Percentiles rank a stretch among this genome's conserved stretches.
Evolutionary conservation across 1,140 invertebrate species (phyloP).

Genomic region (Solenopsis fugax): DNA sequence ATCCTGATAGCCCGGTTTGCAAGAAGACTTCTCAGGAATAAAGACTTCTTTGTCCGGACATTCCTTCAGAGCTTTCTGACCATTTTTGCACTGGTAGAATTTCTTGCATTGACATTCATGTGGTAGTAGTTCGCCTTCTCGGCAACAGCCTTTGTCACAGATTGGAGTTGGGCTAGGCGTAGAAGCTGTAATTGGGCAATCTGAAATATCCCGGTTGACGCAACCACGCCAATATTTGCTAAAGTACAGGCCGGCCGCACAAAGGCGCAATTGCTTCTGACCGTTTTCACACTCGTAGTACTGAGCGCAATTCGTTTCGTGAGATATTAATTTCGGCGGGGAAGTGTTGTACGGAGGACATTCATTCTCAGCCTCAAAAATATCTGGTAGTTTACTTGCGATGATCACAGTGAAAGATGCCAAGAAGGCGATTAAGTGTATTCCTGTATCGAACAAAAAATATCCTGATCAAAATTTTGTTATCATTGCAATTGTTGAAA

Average conservation of each 20-base stretch:
- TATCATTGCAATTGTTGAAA: slow-evolving; percentile 8
- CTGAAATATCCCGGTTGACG: neutral
- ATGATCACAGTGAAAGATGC: neutral
- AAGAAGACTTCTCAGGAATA: neutral
- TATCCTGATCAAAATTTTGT: neutral
- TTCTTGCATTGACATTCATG: neutral
- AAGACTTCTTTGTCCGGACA: neutral
- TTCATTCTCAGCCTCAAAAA: neutral
- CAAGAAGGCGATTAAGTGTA: slow-evolving; percentile 40
- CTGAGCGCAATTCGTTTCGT: neutral
- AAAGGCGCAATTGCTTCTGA: neutral
- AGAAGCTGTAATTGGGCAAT: too few species aligned
- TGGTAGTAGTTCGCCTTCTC: too few species aligned
- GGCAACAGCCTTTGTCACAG: too few species aligned
- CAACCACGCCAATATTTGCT: neutral
- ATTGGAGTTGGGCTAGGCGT: too few species aligned
- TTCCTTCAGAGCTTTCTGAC: neutral
- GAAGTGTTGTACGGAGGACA: neutral
- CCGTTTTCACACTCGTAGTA: neutral
- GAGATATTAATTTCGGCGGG: neutral
- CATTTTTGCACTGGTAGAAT: neutral
- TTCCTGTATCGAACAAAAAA: slow-evolving; percentile 23
- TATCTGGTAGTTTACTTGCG: neutral
- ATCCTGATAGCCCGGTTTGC: neutral
- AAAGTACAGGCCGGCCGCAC: neutral